These are phyloP conservation scores for Calameuta pallipes DNA, from an alignment of 2,888 invertebrate species.

Conservation along the genomic window DNA sequence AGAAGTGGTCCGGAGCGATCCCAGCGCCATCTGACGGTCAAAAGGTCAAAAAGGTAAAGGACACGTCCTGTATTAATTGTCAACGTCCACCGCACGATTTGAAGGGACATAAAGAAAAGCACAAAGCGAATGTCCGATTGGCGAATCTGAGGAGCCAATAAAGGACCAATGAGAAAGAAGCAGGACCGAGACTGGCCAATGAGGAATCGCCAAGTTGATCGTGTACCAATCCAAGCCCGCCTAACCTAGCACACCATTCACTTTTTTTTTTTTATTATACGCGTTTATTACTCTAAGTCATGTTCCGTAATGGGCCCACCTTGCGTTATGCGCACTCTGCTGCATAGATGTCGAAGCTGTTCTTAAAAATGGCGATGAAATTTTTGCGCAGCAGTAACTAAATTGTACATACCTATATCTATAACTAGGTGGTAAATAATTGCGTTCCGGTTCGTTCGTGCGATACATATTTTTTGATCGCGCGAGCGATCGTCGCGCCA, in stretches of 20 bases:
- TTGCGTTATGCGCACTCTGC: conserved; percentile 2
- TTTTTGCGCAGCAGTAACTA: neutral
- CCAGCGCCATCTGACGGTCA: neutral
- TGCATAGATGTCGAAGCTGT: neutral
- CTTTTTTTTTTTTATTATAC: neutral
- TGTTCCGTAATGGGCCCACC: conserved; percentile 7
- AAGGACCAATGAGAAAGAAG: neutral
- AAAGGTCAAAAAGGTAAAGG: neutral
- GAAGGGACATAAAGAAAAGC: neutral
- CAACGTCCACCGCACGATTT: neutral
- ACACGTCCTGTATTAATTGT: neutral
- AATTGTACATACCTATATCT: neutral
- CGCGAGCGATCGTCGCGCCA: neutral
- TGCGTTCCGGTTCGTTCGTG: neutral
- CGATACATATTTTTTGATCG: neutral
- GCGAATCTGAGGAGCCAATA: neutral
- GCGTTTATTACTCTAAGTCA: conserved; percentile 7
- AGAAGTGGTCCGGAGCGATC: neutral
- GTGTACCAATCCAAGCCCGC: neutral
- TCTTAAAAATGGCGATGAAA: neutral
- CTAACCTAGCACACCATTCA: neutral
- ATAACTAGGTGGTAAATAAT: neutral
- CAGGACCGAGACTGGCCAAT: neutral
- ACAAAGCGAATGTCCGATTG: neutral
- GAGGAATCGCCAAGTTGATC: neutral